These are phyloP conservation scores for Lophotis ruficrista DNA, from an alignment of 2,113 vertebrate genomes.

Conservation along the genomic window DNA sequence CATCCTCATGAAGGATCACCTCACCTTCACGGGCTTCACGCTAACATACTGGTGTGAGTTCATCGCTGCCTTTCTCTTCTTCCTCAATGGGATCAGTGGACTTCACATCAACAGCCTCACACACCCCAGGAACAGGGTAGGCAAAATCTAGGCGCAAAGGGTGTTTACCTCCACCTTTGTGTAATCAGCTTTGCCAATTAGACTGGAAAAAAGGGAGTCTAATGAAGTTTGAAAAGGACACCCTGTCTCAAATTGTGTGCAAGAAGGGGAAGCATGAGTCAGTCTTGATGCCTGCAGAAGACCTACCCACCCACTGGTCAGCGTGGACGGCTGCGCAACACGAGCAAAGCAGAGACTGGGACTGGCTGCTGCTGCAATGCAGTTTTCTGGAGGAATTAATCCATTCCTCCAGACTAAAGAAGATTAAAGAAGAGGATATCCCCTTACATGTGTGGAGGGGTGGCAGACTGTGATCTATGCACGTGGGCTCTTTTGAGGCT, in stretches of 20 bases:
- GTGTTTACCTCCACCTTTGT: neutral
- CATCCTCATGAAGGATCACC: constrained; percentile 68
- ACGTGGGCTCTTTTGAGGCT: neutral
- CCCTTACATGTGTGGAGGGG: fast-evolving
- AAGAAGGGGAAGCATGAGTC: neutral
- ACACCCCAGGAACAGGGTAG: constrained; percentile 10
- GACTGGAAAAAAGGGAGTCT: constrained; percentile 31
- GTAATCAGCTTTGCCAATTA: constrained; percentile 36
- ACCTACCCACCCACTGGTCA: neutral
- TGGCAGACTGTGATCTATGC: neutral
- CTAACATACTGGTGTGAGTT: constrained; percentile 84
- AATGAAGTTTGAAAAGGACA: constrained; percentile 40
- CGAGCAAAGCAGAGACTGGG: neutral
- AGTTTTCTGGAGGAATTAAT: neutral
- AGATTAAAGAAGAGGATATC: neutral
- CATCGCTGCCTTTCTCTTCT: constrained; percentile 80
- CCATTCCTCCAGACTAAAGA: neutral
- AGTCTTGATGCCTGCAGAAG: neutral
- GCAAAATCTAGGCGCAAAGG: constrained; percentile 49
- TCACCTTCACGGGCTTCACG: constrained; percentile 73
- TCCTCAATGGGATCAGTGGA: constrained; percentile 81
- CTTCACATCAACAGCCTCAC: constrained; percentile 81
- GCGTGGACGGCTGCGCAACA: neutral
- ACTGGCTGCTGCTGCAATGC: neutral
- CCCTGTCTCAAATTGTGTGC: neutral